Evolutionary conservation across 2,113 vertebrate genomes (phyloP).

Genomic region (Aptenodytes patagonicus): DNA sequence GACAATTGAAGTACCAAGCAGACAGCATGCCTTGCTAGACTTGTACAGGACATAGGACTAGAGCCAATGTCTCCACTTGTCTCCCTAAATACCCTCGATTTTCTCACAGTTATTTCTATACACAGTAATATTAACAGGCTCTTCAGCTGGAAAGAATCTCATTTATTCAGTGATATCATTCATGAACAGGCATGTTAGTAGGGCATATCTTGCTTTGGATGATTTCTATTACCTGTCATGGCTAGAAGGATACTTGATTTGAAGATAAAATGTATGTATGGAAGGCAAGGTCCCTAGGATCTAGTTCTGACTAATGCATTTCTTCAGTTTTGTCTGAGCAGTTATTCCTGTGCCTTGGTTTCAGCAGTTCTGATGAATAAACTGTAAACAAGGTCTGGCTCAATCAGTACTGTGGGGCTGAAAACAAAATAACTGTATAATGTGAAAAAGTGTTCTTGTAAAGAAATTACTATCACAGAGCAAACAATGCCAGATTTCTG

Average conservation of each 20-base stretch:
- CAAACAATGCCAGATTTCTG: background rate
- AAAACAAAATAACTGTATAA: background rate
- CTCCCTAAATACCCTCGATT: background rate
- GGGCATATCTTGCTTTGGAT: background rate
- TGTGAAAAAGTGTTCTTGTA: background rate
- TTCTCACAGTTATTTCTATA: background rate
- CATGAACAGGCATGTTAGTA: background rate
- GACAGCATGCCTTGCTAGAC: background rate
- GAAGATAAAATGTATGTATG: background rate
- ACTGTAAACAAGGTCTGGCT: slow-evolving; percentile 19
- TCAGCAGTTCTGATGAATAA: background rate
- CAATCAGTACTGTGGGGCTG: background rate
- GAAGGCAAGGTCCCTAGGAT: background rate
- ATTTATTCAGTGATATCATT: background rate
- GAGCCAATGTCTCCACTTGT: background rate
- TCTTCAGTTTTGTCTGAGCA: background rate
- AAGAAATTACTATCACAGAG: background rate
- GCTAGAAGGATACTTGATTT: background rate
- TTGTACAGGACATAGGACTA: background rate
- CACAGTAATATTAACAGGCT: background rate
- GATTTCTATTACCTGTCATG: background rate
- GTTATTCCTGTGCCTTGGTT: background rate
- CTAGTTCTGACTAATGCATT: background rate
- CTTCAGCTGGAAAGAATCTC: background rate
- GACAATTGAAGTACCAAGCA: background rate